Evolutionary conservation across 2,888 invertebrate genomes (phyloP), one percentile per base, ranked within the genome.

Genomic region (Sisyra nigra): DNA sequence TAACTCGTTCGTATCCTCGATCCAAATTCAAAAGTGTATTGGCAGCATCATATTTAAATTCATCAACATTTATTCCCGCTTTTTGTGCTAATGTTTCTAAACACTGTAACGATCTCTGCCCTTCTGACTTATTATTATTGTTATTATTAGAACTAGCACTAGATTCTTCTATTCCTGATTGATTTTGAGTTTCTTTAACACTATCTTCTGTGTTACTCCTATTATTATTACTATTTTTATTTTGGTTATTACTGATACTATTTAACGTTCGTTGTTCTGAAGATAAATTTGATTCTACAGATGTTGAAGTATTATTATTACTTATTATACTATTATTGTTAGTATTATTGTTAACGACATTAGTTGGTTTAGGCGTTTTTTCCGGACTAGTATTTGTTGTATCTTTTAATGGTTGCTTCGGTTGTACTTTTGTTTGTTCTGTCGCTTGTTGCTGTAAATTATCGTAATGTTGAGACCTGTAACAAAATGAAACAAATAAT

Each of bases 51-150:
- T 79, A 80, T 59, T 79, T 79, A 48, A 63, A 64, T 57, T 80
- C 80, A 56, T 79, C 80, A 54, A 78, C 75, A 13, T 78, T 79
- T 10, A 80, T 78, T 2, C 80, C 80, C 41, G 80, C 80, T 51
- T 80, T 80, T 54, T 80, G 77, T 10, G 80, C 80, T 46, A 80
- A 66, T 1, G 79, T 80, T 57, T 80, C 80, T 48, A 80, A 60
- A 54, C 78, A 79, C 71, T 80, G 79, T 41, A 80, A 56, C 2
- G 71, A 71, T 34, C 71, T 54, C 51, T 66, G 67, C 11, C 55
- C 55, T 42, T 37, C 24, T 8, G 36, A 17, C 35, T 33, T 14
- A 14, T 30, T 17, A 11, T 15, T 38, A 9, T 10, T 17, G n/a
- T 31, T 47, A 31, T 49, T 44, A 24, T 24, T 24, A 3, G 7